phyloP scores from a whole-genome alignment of 2,888 invertebrate genomes.

The Volucella inflata region DNA sequence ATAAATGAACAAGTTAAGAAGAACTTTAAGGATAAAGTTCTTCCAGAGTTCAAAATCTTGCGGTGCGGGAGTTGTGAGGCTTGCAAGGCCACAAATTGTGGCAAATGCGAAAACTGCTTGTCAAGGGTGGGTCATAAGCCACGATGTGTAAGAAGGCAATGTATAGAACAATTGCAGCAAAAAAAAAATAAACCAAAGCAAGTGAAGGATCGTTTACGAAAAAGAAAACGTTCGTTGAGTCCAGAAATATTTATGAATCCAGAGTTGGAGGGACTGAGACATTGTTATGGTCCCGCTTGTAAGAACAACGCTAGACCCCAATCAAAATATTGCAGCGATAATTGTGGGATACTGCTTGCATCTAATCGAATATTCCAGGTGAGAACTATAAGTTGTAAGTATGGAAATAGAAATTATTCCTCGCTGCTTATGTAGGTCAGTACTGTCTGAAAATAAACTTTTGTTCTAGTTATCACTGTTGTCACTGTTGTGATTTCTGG shows the following conservation, averaged over 20 bases:
- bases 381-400: not conserved
- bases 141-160: slow-evolving; percentile 85
- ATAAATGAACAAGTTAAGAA: slow-evolving; percentile 73
- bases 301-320: slow-evolving; percentile 89
- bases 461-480: too few species aligned
- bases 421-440: too few species aligned
- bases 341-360: slow-evolving; percentile 95
- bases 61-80: slow-evolving; percentile 91
- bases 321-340: slow-evolving; percentile 97
- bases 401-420: too few species aligned
- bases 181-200: slow-evolving; percentile 79
- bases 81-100: slow-evolving; percentile 85
- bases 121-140: slow-evolving; percentile 83
- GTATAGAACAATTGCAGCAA: slow-evolving; percentile 81
- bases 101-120: slow-evolving; percentile 82
- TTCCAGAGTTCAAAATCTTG: slow-evolving; percentile 80
- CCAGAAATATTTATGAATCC: slow-evolving; percentile 83
- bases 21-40: slow-evolving; percentile 75
- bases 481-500: too few species aligned
- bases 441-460: too few species aligned
- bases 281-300: slow-evolving; percentile 97
- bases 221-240: slow-evolving; percentile 80
- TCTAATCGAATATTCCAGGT: slow-evolving; percentile 91
- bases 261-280: slow-evolving; percentile 87
- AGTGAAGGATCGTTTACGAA: slow-evolving; percentile 78